Conservation (phyloP, 2,888 invertebrate genomes). For the Serripes groenlandicus region DNA sequence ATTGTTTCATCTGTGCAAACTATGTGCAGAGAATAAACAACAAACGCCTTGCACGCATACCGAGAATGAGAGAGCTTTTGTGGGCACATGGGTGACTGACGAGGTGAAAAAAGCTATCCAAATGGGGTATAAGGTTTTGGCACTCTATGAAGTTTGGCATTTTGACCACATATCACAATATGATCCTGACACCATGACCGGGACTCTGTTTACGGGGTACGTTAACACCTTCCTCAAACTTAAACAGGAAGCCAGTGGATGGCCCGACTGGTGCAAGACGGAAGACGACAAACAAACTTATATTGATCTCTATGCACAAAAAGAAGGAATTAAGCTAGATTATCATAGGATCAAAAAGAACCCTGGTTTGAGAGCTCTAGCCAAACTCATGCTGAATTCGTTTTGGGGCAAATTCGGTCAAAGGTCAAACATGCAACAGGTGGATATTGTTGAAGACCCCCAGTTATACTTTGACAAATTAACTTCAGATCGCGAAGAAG, state of each 20-base stretch:
- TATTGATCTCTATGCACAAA: background rate
- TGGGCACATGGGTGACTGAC: constrained; percentile 35
- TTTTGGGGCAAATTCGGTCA: constrained; percentile 64
- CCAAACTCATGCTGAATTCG: constrained; percentile 59
- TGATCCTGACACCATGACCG: constrained; percentile 7
- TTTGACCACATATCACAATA: constrained; percentile 46
- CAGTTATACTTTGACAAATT: constrained; percentile 37
- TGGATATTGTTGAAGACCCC: constrained; percentile 31
- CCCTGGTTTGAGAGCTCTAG: constrained; percentile 46
- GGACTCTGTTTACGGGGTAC: constrained; percentile 76
- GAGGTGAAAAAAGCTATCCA: constrained; percentile 3
- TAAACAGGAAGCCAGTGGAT: constrained; percentile 72
- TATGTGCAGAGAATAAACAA: constrained; percentile 24
- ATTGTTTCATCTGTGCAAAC: constrained; percentile 10
- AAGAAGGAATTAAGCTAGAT: constrained; percentile 50
- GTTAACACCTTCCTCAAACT: constrained; percentile 58
- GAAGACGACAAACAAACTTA: constrained; percentile 2
- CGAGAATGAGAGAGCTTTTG: constrained; percentile 32
- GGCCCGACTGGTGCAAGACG: background rate
- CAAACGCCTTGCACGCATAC: constrained; percentile 31
- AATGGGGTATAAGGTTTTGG: constrained; percentile 41
- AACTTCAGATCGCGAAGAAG: constrained; percentile 16
- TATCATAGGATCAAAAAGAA: constrained; percentile 46
- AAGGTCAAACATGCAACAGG: constrained; percentile 34
- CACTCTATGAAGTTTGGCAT: constrained; percentile 59